phyloP scores from a whole-genome alignment of 2,113 vertebrate genomes.

The Cisticola juncidis region DNA sequence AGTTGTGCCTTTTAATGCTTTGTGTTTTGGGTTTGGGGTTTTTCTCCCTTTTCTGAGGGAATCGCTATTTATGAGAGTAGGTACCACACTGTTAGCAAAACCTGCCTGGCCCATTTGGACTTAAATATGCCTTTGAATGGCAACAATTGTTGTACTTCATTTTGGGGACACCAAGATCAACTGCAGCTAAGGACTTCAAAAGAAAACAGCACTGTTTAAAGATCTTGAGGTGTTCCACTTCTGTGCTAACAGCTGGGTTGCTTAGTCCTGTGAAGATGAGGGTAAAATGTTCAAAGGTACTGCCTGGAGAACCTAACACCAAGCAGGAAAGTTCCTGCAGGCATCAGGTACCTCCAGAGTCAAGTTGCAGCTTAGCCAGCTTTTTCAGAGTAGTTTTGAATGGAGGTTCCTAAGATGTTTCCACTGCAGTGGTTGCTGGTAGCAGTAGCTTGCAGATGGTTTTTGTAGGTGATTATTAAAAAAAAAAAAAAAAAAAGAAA shows the following conservation, averaged over 20 bases:
- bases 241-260: not conserved
- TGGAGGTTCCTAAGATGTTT: not conserved
- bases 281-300: not conserved
- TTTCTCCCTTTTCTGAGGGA: not conserved
- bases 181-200: not conserved
- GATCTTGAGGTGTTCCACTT: not conserved
- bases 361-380: not conserved
- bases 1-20: not conserved
- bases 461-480: not conserved
- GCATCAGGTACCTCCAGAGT: not conserved
- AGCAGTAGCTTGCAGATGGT: not conserved
- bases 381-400: not conserved
- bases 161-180: not conserved
- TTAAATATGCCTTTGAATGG: not conserved
- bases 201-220: not conserved
- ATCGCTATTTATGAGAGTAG: not conserved
- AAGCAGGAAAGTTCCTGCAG: not conserved
- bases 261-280: not conserved
- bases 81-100: not conserved
- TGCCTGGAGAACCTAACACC: not conserved
- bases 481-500: not conserved
- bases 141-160: not conserved
- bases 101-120: not conserved
- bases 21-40: accelerated
- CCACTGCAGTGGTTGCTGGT: not conserved